These are phyloP conservation scores for Stomatorhinus walkeri DNA, from an alignment of 2,797 vertebrate genomes.

Conservation along the genomic window DNA sequence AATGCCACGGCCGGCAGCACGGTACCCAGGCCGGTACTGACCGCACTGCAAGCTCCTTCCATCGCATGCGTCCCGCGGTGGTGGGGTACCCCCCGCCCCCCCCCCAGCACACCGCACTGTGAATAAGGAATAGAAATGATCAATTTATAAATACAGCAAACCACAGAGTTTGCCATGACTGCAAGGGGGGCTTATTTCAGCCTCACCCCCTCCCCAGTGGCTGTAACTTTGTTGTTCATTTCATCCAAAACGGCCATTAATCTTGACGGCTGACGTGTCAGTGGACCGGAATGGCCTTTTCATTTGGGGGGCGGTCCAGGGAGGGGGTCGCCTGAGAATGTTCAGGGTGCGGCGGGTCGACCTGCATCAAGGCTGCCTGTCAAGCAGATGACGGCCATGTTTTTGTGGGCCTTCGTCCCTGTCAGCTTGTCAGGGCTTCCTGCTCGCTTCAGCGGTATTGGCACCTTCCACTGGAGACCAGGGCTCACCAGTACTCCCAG, in stretches of 20 bases:
- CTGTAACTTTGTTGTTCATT: neutral
- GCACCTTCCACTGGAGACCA: neutral
- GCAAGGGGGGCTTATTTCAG: neutral
- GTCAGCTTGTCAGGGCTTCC: neutral
- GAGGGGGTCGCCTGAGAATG: constrained; percentile 1
- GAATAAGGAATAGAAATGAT: neutral
- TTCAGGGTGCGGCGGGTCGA: constrained; percentile 3
- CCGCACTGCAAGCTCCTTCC: neutral
- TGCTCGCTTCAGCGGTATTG: neutral
- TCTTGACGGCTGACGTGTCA: constrained; percentile 19
- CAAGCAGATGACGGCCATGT: neutral
- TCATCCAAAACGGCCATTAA: constrained; percentile 14
- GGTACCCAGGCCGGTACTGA: neutral
- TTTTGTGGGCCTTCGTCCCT: neutral
- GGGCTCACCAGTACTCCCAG: neutral
- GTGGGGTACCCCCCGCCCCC: too few species aligned
- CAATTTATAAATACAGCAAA: neutral
- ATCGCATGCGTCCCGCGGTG: neutral
- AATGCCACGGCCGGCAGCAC: neutral
- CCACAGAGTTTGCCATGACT: neutral
- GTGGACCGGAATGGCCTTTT: constrained; percentile 14
- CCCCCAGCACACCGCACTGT: neutral
- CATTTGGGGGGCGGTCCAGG: neutral
- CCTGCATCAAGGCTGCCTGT: neutral
- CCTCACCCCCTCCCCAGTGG: neutral